Percentiles rank a stretch among this genome's conserved stretches.
phyloP scores from a whole-genome alignment of 1,140 invertebrate species.

The Tetranychus cinnabarinus region DNA sequence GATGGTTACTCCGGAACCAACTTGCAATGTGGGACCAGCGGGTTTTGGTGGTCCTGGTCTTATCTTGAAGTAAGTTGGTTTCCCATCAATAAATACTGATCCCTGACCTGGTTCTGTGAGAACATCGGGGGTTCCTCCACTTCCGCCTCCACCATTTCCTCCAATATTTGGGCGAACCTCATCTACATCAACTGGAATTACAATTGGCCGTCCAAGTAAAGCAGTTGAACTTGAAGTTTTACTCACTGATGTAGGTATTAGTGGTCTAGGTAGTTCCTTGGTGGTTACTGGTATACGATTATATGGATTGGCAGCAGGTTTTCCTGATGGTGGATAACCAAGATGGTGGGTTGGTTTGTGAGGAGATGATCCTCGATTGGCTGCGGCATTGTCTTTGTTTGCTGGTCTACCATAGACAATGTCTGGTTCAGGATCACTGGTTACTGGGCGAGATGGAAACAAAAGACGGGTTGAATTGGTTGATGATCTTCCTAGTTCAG shows the following conservation, averaged over 20 bases:
- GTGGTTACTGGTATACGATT: too few relatives aligned
- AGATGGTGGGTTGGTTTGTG: not conserved
- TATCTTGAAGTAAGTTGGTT: slow-evolving; percentile 2
- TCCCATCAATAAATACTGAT: not conserved
- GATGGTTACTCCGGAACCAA: not conserved
- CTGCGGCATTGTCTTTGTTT: not conserved
- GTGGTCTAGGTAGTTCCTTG: not conserved
- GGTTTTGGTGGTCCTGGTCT: not conserved
- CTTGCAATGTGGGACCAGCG: not conserved
- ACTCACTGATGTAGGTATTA: not conserved
- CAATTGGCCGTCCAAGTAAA: slow-evolving; percentile 6
- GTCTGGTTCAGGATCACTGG: slow-evolving; percentile 1
- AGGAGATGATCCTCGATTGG: not conserved
- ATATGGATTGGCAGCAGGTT: too few relatives aligned
- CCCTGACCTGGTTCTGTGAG: not conserved
- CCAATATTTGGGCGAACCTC: slow-evolving; percentile 9
- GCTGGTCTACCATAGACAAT: slow-evolving; percentile 13
- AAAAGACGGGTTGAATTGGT: not conserved
- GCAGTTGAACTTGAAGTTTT: not conserved
- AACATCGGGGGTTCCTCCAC: not conserved
- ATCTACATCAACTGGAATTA: slow-evolving; percentile 12
- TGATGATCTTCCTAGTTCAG: not conserved
- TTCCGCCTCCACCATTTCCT: not conserved
- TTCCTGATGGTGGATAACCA: too few relatives aligned
- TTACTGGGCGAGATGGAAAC: not conserved